Evolutionary conservation across 2,888 invertebrate species (phyloP).

Genomic region (Elaeidobius kamerunicus): DNA sequence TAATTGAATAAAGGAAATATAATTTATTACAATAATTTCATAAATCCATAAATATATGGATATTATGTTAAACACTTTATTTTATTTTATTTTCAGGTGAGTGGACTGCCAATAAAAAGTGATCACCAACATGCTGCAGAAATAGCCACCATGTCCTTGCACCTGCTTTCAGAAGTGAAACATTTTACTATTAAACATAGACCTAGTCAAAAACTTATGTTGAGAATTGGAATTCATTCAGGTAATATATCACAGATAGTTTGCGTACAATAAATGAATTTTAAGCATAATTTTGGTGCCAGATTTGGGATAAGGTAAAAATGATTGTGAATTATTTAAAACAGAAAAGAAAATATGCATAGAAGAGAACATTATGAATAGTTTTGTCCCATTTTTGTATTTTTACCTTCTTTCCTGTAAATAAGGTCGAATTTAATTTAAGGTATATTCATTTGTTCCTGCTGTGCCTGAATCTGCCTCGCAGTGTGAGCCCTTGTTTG

Average conservation of each 20-base stretch:
- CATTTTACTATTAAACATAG: slow-evolving; percentile 87
- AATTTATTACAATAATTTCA: neutral
- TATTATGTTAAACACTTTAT: neutral
- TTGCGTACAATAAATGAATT: neutral
- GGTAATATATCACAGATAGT: slow-evolving; percentile 54
- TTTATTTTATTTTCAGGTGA: slow-evolving; percentile 55
- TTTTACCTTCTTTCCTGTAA: too few relatives aligned
- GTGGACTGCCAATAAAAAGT: slow-evolving; percentile 85
- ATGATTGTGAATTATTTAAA: neutral
- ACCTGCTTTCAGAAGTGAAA: slow-evolving; percentile 77
- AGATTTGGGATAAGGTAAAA: too few relatives aligned
- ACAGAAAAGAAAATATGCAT: neutral
- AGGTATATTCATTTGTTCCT: too few relatives aligned
- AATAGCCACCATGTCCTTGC: slow-evolving; percentile 90
- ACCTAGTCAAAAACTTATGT: slow-evolving; percentile 76
- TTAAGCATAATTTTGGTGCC: neutral
- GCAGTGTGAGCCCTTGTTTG: too few relatives aligned
- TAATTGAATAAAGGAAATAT: neutral
- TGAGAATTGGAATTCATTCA: slow-evolving; percentile 90
- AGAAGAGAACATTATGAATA: too few relatives aligned
- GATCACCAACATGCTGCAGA: slow-evolving; percentile 89
- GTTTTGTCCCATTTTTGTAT: too few relatives aligned
- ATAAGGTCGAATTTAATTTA: too few relatives aligned
- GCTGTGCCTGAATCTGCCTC: too few relatives aligned
- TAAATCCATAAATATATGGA: slow-evolving; percentile 2